Evolutionary conservation across 2,888 invertebrate species (phyloP).

Genomic region (Macrosiphum euphorbiae): DNA sequence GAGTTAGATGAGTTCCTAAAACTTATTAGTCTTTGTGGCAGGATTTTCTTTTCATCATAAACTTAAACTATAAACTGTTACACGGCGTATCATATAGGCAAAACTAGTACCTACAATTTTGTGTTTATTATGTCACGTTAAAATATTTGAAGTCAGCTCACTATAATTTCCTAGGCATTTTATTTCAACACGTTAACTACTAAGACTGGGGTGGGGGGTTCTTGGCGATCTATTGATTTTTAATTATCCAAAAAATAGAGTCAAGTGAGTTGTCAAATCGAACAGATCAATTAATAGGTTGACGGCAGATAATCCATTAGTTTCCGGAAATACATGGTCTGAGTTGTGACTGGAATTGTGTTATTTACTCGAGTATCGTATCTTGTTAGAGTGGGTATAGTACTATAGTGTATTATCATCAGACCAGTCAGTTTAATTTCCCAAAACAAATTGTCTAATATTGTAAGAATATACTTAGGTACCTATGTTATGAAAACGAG

Average conservation of each 20-base stretch:
- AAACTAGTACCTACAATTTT: background rate
- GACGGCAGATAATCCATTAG: background rate
- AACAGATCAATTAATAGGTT: background rate
- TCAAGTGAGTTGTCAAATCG: background rate
- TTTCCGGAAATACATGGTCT: background rate
- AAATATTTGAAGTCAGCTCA: background rate
- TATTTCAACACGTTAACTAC: background rate
- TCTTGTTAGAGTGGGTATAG: background rate
- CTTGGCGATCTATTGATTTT: background rate
- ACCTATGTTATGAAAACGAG: background rate
- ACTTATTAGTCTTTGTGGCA: background rate
- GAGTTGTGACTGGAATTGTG: background rate
- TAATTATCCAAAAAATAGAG: background rate
- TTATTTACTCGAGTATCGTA: background rate
- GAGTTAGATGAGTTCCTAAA: background rate
- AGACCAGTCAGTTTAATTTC: background rate
- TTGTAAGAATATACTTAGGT: background rate
- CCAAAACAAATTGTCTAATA: background rate
- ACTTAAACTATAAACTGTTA: background rate
- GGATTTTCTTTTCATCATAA: background rate
- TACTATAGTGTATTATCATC: background rate
- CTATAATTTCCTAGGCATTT: background rate
- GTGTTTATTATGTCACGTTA: background rate
- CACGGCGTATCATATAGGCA: background rate
- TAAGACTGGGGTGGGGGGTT: background rate